Base-by-base conservation (phyloP, 1,140 invertebrate species). In the Camponotus vicinus region DNA sequence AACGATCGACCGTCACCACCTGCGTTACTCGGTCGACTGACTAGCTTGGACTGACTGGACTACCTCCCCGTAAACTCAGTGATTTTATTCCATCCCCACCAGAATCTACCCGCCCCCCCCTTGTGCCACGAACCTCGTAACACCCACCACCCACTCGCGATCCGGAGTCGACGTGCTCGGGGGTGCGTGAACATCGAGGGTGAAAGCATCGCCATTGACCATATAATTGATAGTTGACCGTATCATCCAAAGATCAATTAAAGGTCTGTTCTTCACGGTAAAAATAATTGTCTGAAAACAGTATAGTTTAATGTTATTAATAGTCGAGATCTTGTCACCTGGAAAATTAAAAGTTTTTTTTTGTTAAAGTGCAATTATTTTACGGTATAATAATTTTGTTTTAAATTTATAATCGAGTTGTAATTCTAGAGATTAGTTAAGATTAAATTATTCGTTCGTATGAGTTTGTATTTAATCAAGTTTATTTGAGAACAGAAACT, bases 11-110 rank as follows among this genome's bases (percentile, higher is more conserved):
- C 86, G 75, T 63, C 82, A n/a, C 52, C 63, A 80, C 57, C 61
- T 80, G 86, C 63, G 59, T 77, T 83, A 49, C 91, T 90, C 82
- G 88, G 84, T 92, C 91, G 92, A 93, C 92, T 92, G 86, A 76
- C 83, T 70, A 64, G 52, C 82, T 61, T 75, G 3, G 13, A 52
- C 49, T 52, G 55, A 75, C 80, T 85, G 83, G 83, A 84, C 85
- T 89, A 78, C 78, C 77, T 82, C 86, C 84, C 85, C 73, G 61
- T 37, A 70, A 45, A 49, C 63, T 73, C 85, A 79, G 27, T 85
- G 70, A 89, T 88, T 92, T 87, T 78, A 85, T 80, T 85, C 73
- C 73, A 86, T 88, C 86, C 90, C 90, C 88, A 88, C 89, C 79
- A 67, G 34, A n/a, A 57, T 61, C 40, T 52, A 9, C 64, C 82